Evolutionary conservation across 2,797 vertebrate genomes (phyloP), one percentile per base, ranked within the genome.

Genomic region (Hippocampus kuda): DNA sequence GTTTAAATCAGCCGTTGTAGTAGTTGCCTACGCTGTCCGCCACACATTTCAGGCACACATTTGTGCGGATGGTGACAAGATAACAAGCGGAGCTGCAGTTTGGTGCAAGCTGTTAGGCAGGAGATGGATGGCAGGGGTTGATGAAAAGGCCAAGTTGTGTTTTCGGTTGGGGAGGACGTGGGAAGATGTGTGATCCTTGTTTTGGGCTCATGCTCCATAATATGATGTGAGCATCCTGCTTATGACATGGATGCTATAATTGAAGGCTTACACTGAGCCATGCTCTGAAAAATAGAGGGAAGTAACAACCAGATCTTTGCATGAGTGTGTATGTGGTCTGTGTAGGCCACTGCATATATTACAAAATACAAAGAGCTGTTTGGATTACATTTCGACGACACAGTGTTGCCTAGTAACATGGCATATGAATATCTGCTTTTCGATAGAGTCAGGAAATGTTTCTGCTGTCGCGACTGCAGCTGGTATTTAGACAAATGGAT

Each of bases 131-230:
- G 67, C 66, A 68, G 24, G 67, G 30, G 11, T 51, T 78, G 75
- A 81, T 73, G 72, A 77, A 82, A 83, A 79, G 76, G 42, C 63
- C 24, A 65, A 65, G 34, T 73, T 71, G 64, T 75, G 75, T 83
- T 83, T 81, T 77, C 68, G 63, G 62, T 77, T 63, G 70, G 72
- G 74, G 78, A 76, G 69, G 65, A 79, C 41, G 64, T 70, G 61
- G 62, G 74, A 66, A 69, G 51, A 46, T 48, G 63, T 65, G 44
- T 27, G 63, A 46, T 64, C 51, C 27, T 54, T 5, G 30, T 38
- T 53, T 56, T 54, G 48, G n/a, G 13, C 49, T 22, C n/a, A 15
- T 8, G 15, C 49, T n/a, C 51, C 10, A 13, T 38, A 51, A 67
- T 54, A 20, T 49, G 44, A 49, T 65, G 63, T 65, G 42, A 48